These are phyloP conservation scores for Argopecten irradians DNA, from an alignment of 1,140 invertebrate genomes.

Conservation along the genomic window DNA sequence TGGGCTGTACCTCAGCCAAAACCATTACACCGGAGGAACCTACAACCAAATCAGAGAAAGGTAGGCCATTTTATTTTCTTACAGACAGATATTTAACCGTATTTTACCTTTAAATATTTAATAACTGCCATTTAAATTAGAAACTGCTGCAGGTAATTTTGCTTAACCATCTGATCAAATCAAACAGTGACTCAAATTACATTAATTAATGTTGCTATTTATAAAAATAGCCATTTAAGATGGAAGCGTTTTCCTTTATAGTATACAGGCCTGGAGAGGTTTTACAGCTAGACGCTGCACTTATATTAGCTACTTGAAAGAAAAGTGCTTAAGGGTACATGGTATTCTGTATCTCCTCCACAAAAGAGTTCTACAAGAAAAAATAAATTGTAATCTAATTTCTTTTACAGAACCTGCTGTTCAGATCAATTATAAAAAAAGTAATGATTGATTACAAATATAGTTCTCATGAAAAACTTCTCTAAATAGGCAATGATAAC, in stretches of 20 bases:
- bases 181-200: neutral
- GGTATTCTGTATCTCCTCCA: neutral
- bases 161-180: neutral
- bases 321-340: neutral
- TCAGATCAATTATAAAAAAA: no score
- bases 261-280: neutral
- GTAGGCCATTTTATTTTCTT: no score
- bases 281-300: neutral
- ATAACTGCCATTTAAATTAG: neutral
- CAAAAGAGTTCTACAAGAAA: neutral
- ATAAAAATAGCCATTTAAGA: neutral
- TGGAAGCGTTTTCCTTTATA: neutral
- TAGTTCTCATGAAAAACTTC: no score
- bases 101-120: no score
- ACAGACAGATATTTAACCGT: no score
- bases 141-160: neutral
- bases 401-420: neutral
- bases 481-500: no score
- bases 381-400: neutral
- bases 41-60: neutral
- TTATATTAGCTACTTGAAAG: neutral
- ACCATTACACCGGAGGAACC: neutral
- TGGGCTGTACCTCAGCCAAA: neutral
- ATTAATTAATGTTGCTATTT: neutral
- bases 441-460: no score